Percentiles rank a stretch among this genome's conserved stretches.
Conservation (phyloP, 2,888 invertebrate genomes). For the Arctia plantaginis region DNA sequence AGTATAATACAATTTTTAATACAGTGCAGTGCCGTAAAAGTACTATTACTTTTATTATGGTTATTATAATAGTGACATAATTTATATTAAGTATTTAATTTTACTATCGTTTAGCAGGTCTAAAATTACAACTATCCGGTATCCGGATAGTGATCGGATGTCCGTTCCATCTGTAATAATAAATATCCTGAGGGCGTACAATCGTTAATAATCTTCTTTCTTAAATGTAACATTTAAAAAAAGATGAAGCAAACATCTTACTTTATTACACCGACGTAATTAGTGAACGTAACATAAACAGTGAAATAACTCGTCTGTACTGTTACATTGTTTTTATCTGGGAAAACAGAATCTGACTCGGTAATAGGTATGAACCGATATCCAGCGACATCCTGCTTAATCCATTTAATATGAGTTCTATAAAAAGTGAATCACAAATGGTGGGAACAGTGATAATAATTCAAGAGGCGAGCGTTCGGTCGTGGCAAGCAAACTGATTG, state of each 20-base stretch:
- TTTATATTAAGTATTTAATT: neutral
- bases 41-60: neutral
- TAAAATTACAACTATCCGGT: neutral
- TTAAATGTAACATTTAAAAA: constrained; percentile 15
- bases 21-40: neutral
- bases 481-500: constrained; percentile 75
- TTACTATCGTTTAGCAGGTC: neutral
- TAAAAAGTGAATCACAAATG: constrained; percentile 59
- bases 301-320: constrained; percentile 17
- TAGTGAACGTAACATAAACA: constrained; percentile 18
- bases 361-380: constrained; percentile 37
- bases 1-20: neutral
- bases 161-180: neutral
- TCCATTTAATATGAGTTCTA: constrained; percentile 43
- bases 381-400: constrained; percentile 42
- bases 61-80: neutral
- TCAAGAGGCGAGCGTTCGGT: constrained; percentile 71
- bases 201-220: constrained; percentile 11
- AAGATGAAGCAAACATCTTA: neutral
- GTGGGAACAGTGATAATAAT: constrained; percentile 71
- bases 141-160: neutral
- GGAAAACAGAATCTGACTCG: constrained; percentile 29
- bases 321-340: constrained; percentile 33
- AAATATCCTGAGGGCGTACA: constrained; percentile 11
- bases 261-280: constrained; percentile 22